Evolutionary conservation across 2,113 vertebrate genomes (phyloP).

Genomic region (Clarias magur): DNA sequence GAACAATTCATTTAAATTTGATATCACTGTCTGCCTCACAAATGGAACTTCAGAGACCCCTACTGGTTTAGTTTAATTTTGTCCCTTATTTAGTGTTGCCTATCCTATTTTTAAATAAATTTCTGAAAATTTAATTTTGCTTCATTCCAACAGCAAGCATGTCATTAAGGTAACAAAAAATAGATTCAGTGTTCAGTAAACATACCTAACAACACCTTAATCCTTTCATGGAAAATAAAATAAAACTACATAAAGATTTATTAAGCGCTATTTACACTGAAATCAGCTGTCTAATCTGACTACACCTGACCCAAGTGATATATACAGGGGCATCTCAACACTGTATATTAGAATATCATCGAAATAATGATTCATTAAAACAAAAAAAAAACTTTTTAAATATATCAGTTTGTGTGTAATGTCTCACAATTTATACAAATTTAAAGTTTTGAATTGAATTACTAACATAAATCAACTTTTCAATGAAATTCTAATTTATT

Average conservation of each 20-base stretch:
- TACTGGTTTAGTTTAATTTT: neutral
- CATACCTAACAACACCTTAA: neutral
- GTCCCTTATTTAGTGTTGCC: neutral
- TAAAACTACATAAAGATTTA: neutral
- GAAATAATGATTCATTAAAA: too few species aligned
- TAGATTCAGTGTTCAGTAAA: neutral
- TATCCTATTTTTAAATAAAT: neutral
- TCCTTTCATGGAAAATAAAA: neutral
- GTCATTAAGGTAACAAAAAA: neutral
- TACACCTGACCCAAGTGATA: neutral
- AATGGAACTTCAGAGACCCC: conserved; percentile 2
- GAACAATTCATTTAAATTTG: neutral
- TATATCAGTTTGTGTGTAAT: too few species aligned
- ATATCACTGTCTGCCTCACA: neutral
- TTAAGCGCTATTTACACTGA: neutral
- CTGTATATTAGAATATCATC: too few species aligned
- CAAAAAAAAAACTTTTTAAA: too few species aligned
- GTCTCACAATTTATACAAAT: too few species aligned
- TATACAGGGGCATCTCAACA: neutral
- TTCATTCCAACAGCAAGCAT: neutral
- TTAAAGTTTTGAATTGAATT: too few species aligned
- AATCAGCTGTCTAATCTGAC: neutral
- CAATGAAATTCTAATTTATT: too few species aligned
- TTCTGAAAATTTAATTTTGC: neutral
- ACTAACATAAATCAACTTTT: too few species aligned